Conservation (phyloP, 2,113 vertebrate species). For the Sebastes schlegelii region DNA sequence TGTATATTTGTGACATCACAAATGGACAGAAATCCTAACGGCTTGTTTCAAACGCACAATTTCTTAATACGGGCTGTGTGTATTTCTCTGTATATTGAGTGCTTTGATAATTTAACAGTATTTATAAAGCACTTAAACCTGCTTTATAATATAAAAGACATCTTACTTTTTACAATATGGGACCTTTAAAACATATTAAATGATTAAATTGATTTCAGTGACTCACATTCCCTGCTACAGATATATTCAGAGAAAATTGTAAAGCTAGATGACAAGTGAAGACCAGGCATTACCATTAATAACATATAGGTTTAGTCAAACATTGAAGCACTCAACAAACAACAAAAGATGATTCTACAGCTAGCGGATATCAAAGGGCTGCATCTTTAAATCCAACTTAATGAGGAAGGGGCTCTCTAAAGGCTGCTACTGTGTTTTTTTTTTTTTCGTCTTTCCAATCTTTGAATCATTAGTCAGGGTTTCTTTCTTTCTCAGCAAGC, state of each 20-base stretch:
- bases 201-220: background rate
- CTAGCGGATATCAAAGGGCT: slow-evolving; percentile 27
- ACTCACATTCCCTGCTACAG: background rate
- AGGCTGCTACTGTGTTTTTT: slow-evolving; percentile 8
- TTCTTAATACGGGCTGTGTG: too few species aligned
- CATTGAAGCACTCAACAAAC: background rate
- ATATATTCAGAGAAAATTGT: background rate
- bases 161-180: too few species aligned
- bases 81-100: too few species aligned
- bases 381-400: slow-evolving; percentile 29
- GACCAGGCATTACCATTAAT: background rate
- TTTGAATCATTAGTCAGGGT: slow-evolving; percentile 30
- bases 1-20: too few species aligned
- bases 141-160: too few species aligned
- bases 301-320: background rate
- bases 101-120: too few species aligned
- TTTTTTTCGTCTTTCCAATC: background rate
- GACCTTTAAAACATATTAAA: background rate
- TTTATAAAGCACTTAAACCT: too few species aligned
- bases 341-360: slow-evolving; percentile 20
- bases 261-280: background rate
- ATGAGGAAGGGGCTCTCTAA: slow-evolving; percentile 21
- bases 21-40: too few species aligned
- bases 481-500: slow-evolving; percentile 20
- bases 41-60: too few species aligned